A percentile compares a stretch with the other conserved stretches of the same genome.
Evolutionary conservation across 2,888 invertebrate species (phyloP).

Genomic region (Morinoia aosen): DNA sequence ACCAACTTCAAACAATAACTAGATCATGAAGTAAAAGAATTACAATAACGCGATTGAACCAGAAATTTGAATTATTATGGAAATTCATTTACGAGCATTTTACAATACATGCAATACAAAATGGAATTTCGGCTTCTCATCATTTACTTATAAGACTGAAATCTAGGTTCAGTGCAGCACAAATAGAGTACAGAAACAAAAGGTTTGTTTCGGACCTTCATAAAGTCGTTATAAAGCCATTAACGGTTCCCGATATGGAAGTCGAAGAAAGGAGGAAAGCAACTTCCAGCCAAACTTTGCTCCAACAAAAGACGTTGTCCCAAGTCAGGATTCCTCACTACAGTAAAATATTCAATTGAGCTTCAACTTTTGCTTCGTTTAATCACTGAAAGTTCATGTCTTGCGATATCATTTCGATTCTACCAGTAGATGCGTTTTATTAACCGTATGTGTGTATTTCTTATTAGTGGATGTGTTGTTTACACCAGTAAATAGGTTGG

Average conservation of each 20-base stretch:
- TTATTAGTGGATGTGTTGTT: too few species aligned
- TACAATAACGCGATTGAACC: too few species aligned
- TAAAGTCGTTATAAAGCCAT: slow-evolving; percentile 17
- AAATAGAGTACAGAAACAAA: neutral
- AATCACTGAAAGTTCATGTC: too few species aligned
- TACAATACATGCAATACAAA: too few species aligned
- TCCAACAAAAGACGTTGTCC: neutral
- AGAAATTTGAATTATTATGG: too few species aligned
- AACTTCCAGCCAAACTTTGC: neutral
- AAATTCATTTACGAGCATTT: too few species aligned
- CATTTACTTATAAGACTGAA: neutral
- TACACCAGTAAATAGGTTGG: too few species aligned
- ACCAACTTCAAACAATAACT: too few species aligned
- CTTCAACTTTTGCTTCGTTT: neutral
- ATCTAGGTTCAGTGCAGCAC: neutral
- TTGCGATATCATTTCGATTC: too few species aligned
- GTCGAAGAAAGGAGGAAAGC: neutral
- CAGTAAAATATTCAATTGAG: neutral
- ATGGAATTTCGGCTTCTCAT: neutral
- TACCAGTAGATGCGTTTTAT: too few species aligned
- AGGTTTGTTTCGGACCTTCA: neutral
- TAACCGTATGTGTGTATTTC: too few species aligned
- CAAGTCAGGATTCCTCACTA: neutral
- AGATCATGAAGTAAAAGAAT: too few species aligned
- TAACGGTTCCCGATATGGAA: slow-evolving; percentile 9